These are phyloP conservation scores for Trissolcus brochymenae DNA, from an alignment of 2,888 invertebrate species.

Conservation along the genomic window DNA sequence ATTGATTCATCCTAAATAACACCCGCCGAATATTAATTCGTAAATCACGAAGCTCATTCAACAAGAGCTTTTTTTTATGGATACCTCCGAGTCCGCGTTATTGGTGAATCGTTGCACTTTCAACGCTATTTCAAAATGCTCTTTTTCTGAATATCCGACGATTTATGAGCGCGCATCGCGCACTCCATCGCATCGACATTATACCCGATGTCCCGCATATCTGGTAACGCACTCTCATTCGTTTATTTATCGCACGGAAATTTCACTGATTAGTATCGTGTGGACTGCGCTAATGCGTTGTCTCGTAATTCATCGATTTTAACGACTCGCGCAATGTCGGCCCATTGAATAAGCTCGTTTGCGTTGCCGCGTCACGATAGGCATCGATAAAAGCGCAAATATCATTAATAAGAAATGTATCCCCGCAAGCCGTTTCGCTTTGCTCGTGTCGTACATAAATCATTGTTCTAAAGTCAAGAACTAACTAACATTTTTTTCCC, in stretches of 20 bases:
- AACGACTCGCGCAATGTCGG: slow-evolving; percentile 67
- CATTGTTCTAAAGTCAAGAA: too few relatives aligned
- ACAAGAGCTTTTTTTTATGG: slow-evolving; percentile 50
- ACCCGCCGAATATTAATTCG: slow-evolving; percentile 52
- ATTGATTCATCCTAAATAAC: slow-evolving; percentile 48
- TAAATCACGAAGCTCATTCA: slow-evolving; percentile 51
- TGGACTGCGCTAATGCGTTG: slow-evolving; percentile 75
- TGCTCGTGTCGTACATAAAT: slow-evolving; percentile 11
- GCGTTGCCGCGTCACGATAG: slow-evolving; percentile 58
- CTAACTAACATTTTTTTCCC: too few relatives aligned
- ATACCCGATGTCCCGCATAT: slow-evolving; percentile 64
- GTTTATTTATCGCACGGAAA: slow-evolving; percentile 76
- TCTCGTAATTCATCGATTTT: slow-evolving; percentile 76
- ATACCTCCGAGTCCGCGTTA: slow-evolving; percentile 45
- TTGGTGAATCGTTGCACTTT: slow-evolving; percentile 56
- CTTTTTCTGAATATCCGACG: slow-evolving; percentile 59
- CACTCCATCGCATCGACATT: slow-evolving; percentile 62
- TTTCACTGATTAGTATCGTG: slow-evolving; percentile 77
- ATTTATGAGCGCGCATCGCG: slow-evolving; percentile 56
- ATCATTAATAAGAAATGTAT: slow-evolving; percentile 53
- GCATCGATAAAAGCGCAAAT: slow-evolving; percentile 57
- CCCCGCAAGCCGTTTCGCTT: slow-evolving; percentile 25
- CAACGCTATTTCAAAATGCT: slow-evolving; percentile 56
- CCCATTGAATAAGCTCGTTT: slow-evolving; percentile 68
- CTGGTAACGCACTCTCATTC: slow-evolving; percentile 70